Evolutionary conservation across 1,140 invertebrate genomes (phyloP), one percentile per base, ranked within the genome.

Genomic region (Hyles euphorbiae): DNA sequence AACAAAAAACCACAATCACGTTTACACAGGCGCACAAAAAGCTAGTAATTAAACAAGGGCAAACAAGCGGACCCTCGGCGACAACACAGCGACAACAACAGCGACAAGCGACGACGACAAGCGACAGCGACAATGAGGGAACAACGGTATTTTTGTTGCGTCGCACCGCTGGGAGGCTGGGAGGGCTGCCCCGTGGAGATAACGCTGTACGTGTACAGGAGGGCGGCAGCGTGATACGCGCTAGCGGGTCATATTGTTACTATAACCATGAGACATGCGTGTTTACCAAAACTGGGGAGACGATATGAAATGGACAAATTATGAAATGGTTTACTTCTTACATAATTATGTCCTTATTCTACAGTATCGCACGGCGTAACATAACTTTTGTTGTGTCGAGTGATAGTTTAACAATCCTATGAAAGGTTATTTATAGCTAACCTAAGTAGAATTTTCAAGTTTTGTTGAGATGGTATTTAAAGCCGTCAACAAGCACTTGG

Each of bases 121-220:
- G 59, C 68, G 61, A 40, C 67, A 62, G 57, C 67, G 58, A 82
- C 76, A 81, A 80, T 74, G 69, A 72, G 66, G 68, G 72, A 76
- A 81, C 81, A 81, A 82, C 70, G 73, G 81, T 82, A 81, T 84
- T 84, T 84, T 84, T 82, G 78, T 81, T 72, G 77, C 67, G 72
- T 70, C 75, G 45, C 62, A 73, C 68, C 74, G 70, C 22, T 22
- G 22, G 75, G 73, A 58, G 56, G 56, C 58, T 59, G 58, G 46
- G 60, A 47, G 58, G 62, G 71, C 79, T 83, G 78, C 66, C 58
- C 61, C 60, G 63, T 36, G 49, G 68, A 73, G 76, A 82, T 83
- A 81, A 80, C 34, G 40, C 53, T 50, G 22, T 7, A 33, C 44
- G 44, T 33, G 34, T 36, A 9, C 11, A 46, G 44, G 11, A 3